Percentiles rank a stretch among this genome's conserved stretches.
Conservation (phyloP, 1,140 invertebrate genomes). For the Trichonephila clavipes region DNA sequence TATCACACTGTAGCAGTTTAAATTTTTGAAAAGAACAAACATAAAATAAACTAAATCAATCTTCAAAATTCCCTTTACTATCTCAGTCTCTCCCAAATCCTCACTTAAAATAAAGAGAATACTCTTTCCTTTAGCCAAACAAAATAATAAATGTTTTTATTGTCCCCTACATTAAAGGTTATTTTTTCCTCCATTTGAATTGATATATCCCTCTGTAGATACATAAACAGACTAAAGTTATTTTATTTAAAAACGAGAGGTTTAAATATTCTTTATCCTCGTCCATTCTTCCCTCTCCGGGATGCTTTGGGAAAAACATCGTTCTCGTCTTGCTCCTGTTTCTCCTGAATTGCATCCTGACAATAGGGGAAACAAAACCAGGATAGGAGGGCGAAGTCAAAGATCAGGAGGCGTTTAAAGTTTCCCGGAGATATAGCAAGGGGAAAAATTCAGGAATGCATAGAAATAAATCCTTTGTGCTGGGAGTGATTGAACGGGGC, state of each 20-base stretch:
- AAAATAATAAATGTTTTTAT: slow-evolving; percentile 19
- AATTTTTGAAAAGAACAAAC: background rate
- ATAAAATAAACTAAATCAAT: slow-evolving; percentile 22
- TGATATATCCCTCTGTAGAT: background rate
- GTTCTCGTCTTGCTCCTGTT: slow-evolving; percentile 28
- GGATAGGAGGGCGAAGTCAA: slow-evolving; percentile 16
- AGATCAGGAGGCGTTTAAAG: slow-evolving; percentile 57
- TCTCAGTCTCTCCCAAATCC: background rate
- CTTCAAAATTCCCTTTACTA: background rate
- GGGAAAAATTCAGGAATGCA: slow-evolving; percentile 54
- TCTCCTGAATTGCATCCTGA: slow-evolving; percentile 23
- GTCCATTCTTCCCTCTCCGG: background rate
- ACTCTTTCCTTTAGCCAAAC: background rate
- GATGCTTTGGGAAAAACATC: slow-evolving; percentile 6
- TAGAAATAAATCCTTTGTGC: slow-evolving; percentile 63
- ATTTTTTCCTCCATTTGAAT: background rate
- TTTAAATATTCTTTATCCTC: slow-evolving; percentile 10
- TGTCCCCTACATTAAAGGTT: background rate
- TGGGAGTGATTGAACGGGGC: slow-evolving; percentile 57
- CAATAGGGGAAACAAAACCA: slow-evolving; percentile 38
- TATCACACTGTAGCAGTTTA: background rate
- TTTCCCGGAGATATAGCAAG: slow-evolving; percentile 16
- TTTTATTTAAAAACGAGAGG: slow-evolving; percentile 26
- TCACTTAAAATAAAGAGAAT: background rate
- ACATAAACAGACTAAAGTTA: background rate